Percentiles rank a stretch among this genome's conserved stretches.
These are phyloP conservation scores for Hoplostethus atlanticus DNA, from an alignment of 2,797 vertebrate genomes.

Conservation along the genomic window DNA sequence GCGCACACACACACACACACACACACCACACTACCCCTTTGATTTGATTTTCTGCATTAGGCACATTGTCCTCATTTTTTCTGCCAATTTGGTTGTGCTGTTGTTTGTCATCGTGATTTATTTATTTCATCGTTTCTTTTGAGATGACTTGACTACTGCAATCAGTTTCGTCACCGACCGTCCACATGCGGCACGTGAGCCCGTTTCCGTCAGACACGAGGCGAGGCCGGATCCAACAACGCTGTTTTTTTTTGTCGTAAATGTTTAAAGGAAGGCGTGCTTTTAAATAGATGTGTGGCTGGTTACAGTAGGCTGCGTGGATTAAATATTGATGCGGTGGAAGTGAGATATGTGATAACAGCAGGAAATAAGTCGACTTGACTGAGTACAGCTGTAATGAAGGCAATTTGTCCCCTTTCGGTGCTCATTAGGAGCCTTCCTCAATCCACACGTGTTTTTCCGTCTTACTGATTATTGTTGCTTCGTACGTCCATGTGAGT, in stretches of 20 bases:
- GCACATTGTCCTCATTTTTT: background rate
- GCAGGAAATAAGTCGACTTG: constrained; percentile 25
- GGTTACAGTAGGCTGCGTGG: background rate
- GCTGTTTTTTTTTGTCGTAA: constrained; percentile 5
- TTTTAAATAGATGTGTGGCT: background rate
- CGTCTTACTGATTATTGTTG: background rate
- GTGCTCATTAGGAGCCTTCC: background rate
- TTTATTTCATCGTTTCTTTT: background rate
- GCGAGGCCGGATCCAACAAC: constrained; percentile 7
- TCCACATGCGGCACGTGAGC: background rate
- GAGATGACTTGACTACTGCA: background rate
- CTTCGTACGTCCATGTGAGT: too few species aligned
- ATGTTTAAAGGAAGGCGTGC: constrained; percentile 18
- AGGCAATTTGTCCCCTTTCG: background rate
- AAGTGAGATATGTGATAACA: constrained; percentile 6
- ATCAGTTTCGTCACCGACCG: background rate
- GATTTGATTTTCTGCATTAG: constrained; percentile 2
- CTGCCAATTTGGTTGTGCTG: background rate
- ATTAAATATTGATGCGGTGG: constrained; percentile 30
- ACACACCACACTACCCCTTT: background rate
- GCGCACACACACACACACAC: constrained; percentile 3
- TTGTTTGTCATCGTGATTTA: background rate
- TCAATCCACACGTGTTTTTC: background rate
- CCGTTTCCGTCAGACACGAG: background rate
- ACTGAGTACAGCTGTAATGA: background rate